Conservation (phyloP, 2,888 invertebrate genomes). For the Hofmannophila pseudospretella region DNA sequence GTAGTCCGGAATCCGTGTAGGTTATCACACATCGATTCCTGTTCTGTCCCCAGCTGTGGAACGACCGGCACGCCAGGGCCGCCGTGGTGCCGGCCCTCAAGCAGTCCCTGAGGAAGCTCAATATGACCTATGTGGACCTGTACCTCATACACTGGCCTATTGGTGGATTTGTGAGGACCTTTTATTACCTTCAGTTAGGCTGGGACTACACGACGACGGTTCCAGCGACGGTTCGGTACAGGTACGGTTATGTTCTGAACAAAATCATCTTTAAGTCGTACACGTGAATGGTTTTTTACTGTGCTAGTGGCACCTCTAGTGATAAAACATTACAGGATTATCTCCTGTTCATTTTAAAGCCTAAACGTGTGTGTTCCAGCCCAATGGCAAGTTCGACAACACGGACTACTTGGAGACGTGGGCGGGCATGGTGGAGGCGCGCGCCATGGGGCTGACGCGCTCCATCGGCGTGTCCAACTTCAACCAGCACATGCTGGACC, state of each 20-base stretch:
- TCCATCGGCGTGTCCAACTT: constrained; percentile 89
- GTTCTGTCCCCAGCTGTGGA: constrained; percentile 64
- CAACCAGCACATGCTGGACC: constrained; percentile 81
- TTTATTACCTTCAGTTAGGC: no score
- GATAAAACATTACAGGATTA: no score
- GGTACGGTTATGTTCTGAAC: no score
- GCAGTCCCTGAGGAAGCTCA: constrained; percentile 35
- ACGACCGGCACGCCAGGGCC: constrained; percentile 34
- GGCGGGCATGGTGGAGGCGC: constrained; percentile 82
- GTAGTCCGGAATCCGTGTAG: no score
- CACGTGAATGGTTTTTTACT: no score
- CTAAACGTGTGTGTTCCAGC: constrained; percentile 17
- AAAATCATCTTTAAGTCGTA: no score
- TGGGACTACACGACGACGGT: no score
- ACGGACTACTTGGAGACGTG: constrained; percentile 83
- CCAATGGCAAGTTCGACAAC: constrained; percentile 32
- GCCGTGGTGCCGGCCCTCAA: constrained; percentile 46
- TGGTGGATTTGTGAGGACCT: constrained; percentile 30
- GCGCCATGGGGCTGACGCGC: constrained; percentile 77
- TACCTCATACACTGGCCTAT: constrained; percentile 56
- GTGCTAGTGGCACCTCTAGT: no score
- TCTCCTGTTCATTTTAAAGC: no score
- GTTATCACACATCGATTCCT: no score
- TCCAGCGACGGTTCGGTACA: no score
- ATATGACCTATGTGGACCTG: constrained; percentile 45